phyloP scores from a whole-genome alignment of 1,140 invertebrate genomes.

The Oryctes rhinoceros region DNA sequence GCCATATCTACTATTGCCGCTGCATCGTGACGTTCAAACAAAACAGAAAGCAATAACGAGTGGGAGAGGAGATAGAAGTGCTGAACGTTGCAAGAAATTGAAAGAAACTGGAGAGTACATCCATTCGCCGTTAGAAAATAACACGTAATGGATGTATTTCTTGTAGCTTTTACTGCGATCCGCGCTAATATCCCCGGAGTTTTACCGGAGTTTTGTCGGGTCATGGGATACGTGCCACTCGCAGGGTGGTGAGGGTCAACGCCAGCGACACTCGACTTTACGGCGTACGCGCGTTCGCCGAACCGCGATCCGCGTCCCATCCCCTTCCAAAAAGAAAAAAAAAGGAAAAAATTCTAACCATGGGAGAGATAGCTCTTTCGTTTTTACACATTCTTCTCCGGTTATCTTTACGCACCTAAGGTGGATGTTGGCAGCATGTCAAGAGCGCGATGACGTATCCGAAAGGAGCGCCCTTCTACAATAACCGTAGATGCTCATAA shows the following conservation, averaged over 20 bases:
- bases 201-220: slow-evolving; percentile 36
- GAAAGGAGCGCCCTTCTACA: slow-evolving; percentile 19
- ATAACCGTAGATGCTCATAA: slow-evolving; percentile 3
- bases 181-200: slow-evolving; percentile 38
- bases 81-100: slow-evolving; percentile 21
- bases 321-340: not conserved
- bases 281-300: not conserved
- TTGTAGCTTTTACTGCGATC: slow-evolving; percentile 41
- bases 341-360: slow-evolving; percentile 34
- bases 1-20: too few relatives aligned
- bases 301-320: not conserved
- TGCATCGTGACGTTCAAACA: slow-evolving; percentile 27
- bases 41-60: slow-evolving; percentile 20
- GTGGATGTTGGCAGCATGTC: slow-evolving; percentile 25
- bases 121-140: slow-evolving; percentile 40
- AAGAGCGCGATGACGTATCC: slow-evolving; percentile 31
- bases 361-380: not conserved
- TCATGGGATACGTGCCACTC: not conserved
- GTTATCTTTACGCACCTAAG: slow-evolving; percentile 46
- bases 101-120: slow-evolving; percentile 40
- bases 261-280: slow-evolving; percentile 25
- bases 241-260: not conserved
- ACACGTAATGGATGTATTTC: slow-evolving; percentile 41
- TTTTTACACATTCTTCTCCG: slow-evolving; percentile 47
- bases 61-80: slow-evolving; percentile 1